Conservation (phyloP, 2,113 vertebrate species). For the Melanerpes aurifrons region DNA sequence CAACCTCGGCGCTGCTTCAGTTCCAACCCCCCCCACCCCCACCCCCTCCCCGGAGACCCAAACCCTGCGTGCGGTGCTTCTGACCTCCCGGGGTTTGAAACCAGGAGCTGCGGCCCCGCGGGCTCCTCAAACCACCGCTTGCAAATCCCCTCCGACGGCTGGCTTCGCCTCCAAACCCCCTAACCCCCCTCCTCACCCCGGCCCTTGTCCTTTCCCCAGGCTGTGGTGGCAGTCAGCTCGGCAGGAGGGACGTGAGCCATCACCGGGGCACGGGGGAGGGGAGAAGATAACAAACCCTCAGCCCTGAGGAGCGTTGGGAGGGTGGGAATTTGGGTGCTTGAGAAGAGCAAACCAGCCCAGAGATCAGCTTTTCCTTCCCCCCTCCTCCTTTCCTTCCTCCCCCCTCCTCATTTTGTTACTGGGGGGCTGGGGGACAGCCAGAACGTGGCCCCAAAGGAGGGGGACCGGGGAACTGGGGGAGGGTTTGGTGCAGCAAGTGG, state of each 20-base stretch:
- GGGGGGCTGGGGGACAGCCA: not conserved
- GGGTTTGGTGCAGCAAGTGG: not conserved
- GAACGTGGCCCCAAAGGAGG: not conserved
- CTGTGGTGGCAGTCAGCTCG: accelerated
- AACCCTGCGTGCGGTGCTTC: not conserved
- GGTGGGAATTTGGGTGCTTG: too few relatives aligned
- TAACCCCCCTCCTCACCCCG: not conserved
- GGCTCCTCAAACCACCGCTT: not conserved
- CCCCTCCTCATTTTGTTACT: not conserved
- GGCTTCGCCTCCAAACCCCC: not conserved
- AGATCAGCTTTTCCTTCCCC: not conserved
- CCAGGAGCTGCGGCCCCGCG: not conserved
- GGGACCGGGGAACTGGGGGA: not conserved
- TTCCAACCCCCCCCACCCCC: too few relatives aligned
- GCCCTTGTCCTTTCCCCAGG: accelerated
- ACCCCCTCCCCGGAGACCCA: not conserved
- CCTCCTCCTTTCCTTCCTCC: too few relatives aligned
- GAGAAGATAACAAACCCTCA: not conserved
- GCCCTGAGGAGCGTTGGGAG: accelerated
- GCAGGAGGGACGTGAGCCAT: not conserved
- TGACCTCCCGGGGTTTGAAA: not conserved
- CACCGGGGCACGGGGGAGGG: not conserved
- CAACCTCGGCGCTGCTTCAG: too few relatives aligned
- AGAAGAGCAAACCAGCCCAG: not conserved
- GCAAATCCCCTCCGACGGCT: not conserved